These are phyloP conservation scores for Chelonia mydas DNA, from an alignment of 2,797 vertebrate genomes.

Conservation along the genomic window DNA sequence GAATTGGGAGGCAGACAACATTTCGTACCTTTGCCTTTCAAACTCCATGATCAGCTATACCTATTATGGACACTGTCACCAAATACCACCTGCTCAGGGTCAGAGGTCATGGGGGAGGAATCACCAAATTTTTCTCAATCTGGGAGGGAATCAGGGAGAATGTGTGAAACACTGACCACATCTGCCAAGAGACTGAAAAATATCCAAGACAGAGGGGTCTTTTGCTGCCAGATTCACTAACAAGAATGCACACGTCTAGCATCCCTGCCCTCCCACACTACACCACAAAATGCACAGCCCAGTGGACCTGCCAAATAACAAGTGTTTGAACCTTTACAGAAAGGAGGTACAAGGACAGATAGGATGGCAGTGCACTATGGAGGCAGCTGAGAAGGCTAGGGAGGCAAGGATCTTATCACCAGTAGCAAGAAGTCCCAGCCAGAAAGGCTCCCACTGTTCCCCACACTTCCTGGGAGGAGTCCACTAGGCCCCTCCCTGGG, in stretches of 20 bases:
- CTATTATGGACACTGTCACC: background rate
- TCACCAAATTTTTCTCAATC: background rate
- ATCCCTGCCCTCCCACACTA: background rate
- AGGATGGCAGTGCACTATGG: background rate
- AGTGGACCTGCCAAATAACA: fast-evolving
- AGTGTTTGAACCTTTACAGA: background rate
- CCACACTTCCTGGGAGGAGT: background rate
- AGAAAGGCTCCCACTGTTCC: too few relatives aligned
- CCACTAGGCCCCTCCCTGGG: too few relatives aligned
- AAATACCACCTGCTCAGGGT: background rate
- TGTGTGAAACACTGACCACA: background rate
- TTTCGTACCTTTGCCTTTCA: background rate
- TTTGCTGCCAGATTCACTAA: constrained; percentile 5
- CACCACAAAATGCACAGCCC: background rate
- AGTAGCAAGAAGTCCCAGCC: background rate
- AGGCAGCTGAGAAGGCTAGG: background rate
- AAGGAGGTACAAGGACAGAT: background rate
- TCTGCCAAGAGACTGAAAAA: background rate
- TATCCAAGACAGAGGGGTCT: background rate
- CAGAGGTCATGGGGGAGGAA: background rate
- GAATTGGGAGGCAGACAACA: background rate
- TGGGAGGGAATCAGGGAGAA: background rate
- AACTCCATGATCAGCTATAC: background rate
- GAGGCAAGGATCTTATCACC: background rate
- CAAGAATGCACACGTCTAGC: background rate